Evolutionary conservation across 2,113 vertebrate genomes (phyloP).

Genomic region (Lepus europaeus): DNA sequence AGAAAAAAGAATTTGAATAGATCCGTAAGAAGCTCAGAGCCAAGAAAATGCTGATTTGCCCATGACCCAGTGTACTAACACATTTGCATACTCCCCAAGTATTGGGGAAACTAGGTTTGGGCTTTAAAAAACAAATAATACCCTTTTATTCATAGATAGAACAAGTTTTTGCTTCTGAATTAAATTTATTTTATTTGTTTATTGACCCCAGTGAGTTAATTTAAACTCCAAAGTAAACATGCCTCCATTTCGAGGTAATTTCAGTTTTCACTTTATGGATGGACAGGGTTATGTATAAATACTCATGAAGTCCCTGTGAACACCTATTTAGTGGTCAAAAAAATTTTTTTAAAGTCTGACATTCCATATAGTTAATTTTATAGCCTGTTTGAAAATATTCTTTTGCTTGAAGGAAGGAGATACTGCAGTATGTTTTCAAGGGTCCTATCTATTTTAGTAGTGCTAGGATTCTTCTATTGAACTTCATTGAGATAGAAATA

Average conservation of each 20-base stretch:
- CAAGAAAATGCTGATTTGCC: conserved; percentile 29
- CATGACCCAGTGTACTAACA: not conserved
- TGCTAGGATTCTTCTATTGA: conserved; percentile 41
- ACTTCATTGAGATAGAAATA: conserved; percentile 44
- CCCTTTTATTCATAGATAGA: not conserved
- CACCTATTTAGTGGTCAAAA: conserved; percentile 30
- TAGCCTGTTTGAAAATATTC: not conserved
- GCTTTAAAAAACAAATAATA: conserved; percentile 26
- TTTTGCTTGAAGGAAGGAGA: conserved; percentile 20
- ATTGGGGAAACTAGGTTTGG: not conserved
- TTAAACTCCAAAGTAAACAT: conserved; percentile 49
- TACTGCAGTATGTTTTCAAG: conserved; percentile 56
- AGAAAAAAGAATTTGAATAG: conserved; percentile 55
- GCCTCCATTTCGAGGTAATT: not conserved
- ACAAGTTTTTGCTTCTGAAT: not conserved
- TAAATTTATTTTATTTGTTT: conserved; percentile 55
- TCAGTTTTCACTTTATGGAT: conserved; percentile 36
- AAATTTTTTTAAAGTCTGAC: not conserved
- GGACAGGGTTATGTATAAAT: conserved; percentile 23
- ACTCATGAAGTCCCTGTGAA: conserved; percentile 34
- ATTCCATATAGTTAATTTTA: conserved; percentile 11
- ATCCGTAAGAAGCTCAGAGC: conserved; percentile 49
- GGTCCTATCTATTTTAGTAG: conserved; percentile 33
- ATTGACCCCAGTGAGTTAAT: conserved; percentile 64
- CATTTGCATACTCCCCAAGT: not conserved